Conservation (phyloP, 1,140 invertebrate species). For the Drosophila baimaii region DNA sequence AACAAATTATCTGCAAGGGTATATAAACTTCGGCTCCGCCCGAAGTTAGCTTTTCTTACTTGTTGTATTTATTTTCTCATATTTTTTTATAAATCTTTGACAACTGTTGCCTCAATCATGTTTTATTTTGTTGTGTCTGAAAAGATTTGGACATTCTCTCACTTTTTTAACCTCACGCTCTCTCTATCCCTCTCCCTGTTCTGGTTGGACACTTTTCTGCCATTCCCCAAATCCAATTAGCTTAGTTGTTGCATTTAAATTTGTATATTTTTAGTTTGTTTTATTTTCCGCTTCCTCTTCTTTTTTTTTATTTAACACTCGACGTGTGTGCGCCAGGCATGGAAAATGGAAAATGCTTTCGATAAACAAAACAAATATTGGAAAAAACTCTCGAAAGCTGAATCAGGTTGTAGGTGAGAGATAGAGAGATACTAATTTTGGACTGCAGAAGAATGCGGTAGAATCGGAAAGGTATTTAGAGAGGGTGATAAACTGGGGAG, state of each 20-base stretch:
- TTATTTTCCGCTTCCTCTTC: slow-evolving; percentile 35
- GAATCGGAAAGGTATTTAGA: slow-evolving; percentile 15
- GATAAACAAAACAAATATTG: slow-evolving; percentile 57
- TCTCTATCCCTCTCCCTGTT: background rate
- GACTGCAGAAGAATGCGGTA: slow-evolving; percentile 21
- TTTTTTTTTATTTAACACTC: slow-evolving; percentile 27
- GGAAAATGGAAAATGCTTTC: slow-evolving; percentile 44
- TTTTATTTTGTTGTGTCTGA: background rate
- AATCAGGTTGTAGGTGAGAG: slow-evolving; percentile 47
- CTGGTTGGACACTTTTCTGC: slow-evolving; percentile 10
- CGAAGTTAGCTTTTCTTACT: too few species aligned
- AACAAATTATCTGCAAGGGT: too few species aligned
- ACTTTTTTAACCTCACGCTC: slow-evolving; percentile 5
- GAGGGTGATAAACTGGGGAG: slow-evolving; percentile 27
- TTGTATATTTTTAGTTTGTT: slow-evolving; percentile 69
- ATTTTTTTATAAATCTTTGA: slow-evolving; percentile 9
- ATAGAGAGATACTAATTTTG: slow-evolving; percentile 28
- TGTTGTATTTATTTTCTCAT: too few species aligned
- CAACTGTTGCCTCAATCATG: slow-evolving; percentile 31
- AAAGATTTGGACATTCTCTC: slow-evolving; percentile 6
- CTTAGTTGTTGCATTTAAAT: slow-evolving; percentile 49
- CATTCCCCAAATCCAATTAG: slow-evolving; percentile 65
- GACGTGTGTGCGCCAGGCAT: slow-evolving; percentile 35
- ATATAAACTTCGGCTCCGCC: too few species aligned
- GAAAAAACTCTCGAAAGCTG: slow-evolving; percentile 29